A percentile compares a stretch with the other conserved stretches of the same genome.
Conservation (phyloP, 1,140 invertebrate genomes). For the Meloidogyne chitwoodi region DNA sequence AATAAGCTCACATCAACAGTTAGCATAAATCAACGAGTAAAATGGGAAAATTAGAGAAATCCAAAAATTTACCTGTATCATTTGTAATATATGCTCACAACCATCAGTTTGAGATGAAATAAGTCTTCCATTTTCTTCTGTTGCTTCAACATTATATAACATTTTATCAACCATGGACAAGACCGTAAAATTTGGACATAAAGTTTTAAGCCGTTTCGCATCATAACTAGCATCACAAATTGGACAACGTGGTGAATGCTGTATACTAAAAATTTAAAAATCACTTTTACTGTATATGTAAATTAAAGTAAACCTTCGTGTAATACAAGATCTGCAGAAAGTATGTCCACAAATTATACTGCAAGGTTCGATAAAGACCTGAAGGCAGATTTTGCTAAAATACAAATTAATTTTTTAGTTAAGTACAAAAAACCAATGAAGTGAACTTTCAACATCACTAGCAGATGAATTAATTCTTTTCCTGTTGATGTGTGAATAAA, state of each 20-base stretch:
- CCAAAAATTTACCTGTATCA: not conserved
- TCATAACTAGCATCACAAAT: conserved; percentile 39
- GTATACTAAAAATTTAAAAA: conserved; percentile 78
- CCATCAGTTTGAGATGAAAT: not conserved
- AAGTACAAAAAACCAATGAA: not conserved
- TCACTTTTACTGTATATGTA: conserved; percentile 62
- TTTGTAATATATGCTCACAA: not conserved
- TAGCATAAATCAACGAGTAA: no score
- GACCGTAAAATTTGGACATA: conserved; percentile 17
- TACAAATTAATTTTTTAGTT: not conserved
- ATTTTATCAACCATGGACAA: not conserved
- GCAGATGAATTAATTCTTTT: not conserved
- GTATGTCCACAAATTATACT: conserved; percentile 90
- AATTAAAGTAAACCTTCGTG: conserved; percentile 36
- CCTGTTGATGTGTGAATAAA: not conserved
- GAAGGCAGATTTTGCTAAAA: conserved; percentile 72
- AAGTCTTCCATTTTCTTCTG: not conserved
- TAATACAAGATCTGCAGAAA: conserved; percentile 71
- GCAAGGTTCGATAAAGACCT: conserved; percentile 81
- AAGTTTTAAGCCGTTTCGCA: conserved; percentile 70
- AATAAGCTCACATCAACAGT: no score
- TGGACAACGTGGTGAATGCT: conserved; percentile 76
- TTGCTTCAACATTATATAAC: not conserved
- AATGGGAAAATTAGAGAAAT: not conserved
- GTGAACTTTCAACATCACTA: not conserved